These are phyloP conservation scores for Neuroterus valhalla DNA, from an alignment of 1,140 invertebrate genomes.

Conservation along the genomic window DNA sequence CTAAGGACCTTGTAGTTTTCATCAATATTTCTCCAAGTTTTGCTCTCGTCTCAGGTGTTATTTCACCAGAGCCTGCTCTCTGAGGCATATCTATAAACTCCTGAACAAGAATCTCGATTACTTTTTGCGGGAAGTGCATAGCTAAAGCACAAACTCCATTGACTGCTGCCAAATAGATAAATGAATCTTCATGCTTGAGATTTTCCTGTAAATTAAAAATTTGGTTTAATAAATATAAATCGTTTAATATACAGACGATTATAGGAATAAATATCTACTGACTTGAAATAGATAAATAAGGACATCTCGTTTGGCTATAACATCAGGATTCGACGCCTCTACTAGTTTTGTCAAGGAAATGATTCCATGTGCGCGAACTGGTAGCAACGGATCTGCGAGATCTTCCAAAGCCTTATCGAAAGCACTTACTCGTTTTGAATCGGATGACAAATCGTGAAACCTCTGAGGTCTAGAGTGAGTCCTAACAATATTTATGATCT, in stretches of 20 bases:
- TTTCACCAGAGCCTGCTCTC: slow-evolving; percentile 64
- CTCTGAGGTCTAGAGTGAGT: slow-evolving; percentile 66
- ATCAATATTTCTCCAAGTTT: slow-evolving; percentile 91
- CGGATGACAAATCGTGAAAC: slow-evolving; percentile 60
- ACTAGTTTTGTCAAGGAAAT: slow-evolving; percentile 84
- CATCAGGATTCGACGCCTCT: slow-evolving; percentile 78
- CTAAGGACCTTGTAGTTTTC: slow-evolving; percentile 82
- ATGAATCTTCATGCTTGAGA: slow-evolving; percentile 87
- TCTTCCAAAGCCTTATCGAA: slow-evolving; percentile 81
- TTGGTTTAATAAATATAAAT: slow-evolving; percentile 35
- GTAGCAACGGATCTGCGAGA: slow-evolving; percentile 84
- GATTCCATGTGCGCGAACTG: slow-evolving; percentile 86
- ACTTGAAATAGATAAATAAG: slow-evolving; percentile 84
- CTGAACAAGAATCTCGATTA: slow-evolving; percentile 80
- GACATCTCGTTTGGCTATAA: slow-evolving; percentile 80
- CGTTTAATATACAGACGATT: slow-evolving; percentile 30
- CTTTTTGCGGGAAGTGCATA: slow-evolving; percentile 79
- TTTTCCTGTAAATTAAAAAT: slow-evolving; percentile 78
- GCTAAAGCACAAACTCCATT: slow-evolving; percentile 83
- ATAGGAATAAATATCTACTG: slow-evolving; percentile 47
- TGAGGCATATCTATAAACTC: slow-evolving; percentile 76
- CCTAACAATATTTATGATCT: slow-evolving; percentile 72
- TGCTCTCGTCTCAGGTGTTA: slow-evolving; percentile 79
- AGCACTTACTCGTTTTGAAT: slow-evolving; percentile 65
- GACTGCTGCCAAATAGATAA: slow-evolving; percentile 87